Conservation (phyloP, 2,113 vertebrate species). For the Aldabrachelys gigantea region DNA sequence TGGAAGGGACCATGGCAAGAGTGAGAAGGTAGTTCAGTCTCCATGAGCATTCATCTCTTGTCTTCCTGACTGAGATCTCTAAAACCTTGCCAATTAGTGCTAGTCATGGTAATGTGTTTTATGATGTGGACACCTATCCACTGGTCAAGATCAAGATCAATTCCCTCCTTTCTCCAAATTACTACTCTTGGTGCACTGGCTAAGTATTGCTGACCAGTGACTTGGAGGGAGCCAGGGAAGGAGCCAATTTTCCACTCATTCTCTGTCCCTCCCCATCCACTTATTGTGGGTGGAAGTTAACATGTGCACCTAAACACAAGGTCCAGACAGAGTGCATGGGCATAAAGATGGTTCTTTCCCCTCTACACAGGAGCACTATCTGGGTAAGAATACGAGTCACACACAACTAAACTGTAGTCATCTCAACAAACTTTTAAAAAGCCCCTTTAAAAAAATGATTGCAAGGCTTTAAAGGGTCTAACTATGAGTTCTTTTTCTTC, state of each 20-base stretch:
- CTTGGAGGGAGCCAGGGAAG: not conserved
- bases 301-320: not conserved
- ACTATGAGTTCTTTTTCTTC: not conserved
- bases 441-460: not conserved
- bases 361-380: not conserved
- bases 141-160: not conserved
- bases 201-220: not conserved
- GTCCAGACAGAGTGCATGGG: not conserved
- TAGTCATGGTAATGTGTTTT: not conserved
- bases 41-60: not conserved
- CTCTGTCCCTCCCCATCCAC: not conserved
- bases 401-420: not conserved
- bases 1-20: not conserved
- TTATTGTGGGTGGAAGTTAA: not conserved
- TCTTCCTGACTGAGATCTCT: not conserved
- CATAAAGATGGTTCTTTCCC: not conserved
- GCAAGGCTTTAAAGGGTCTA: not conserved
- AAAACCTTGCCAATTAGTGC: not conserved
- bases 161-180: not conserved
- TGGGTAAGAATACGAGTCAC: not conserved
- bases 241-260: not conserved
- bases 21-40: not conserved
- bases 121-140: not conserved
- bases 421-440: accelerated
- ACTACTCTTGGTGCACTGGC: not conserved